A percentile compares a stretch with the other conserved stretches of the same genome.
phyloP scores from a whole-genome alignment of 1,140 invertebrate genomes.

The Platyscapa corneri region DNA sequence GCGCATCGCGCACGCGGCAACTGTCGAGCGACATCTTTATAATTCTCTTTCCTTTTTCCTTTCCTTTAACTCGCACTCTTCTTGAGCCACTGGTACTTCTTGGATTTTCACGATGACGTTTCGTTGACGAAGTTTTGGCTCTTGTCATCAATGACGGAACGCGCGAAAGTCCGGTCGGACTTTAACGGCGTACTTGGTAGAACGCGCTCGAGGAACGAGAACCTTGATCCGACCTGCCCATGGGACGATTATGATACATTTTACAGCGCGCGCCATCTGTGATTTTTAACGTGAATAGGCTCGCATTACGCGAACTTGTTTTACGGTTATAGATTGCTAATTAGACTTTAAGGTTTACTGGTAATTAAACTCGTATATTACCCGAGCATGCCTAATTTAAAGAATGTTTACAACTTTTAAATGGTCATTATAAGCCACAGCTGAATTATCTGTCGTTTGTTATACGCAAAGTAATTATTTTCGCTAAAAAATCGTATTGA shows the following conservation, averaged over 20 bases:
- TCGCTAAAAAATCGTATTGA: not conserved
- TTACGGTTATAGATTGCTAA: not conserved
- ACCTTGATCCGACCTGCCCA: not conserved
- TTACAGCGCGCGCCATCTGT: not conserved
- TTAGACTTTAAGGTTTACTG: not conserved
- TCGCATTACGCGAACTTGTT: not conserved
- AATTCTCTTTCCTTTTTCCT: not conserved
- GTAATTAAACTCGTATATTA: slow-evolving; percentile 17
- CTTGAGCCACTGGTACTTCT: not conserved
- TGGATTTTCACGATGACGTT: not conserved
- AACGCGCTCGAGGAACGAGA: not conserved
- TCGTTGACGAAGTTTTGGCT: not conserved
- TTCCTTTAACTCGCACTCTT: not conserved
- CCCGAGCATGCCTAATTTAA: not conserved
- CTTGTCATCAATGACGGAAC: not conserved
- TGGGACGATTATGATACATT: not conserved
- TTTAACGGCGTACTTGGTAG: too few relatives aligned
- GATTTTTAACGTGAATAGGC: not conserved
- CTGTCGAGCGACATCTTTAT: slow-evolving; percentile 17
- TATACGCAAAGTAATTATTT: not conserved
- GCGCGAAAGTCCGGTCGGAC: not conserved
- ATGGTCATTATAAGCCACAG: not conserved
- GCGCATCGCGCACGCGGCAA: not conserved
- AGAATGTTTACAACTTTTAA: not conserved
- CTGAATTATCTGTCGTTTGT: not conserved